Percentiles rank a stretch among this genome's conserved stretches.
phyloP scores from a whole-genome alignment of 1,140 invertebrate genomes.

The Calliopsis andreniformis region DNA sequence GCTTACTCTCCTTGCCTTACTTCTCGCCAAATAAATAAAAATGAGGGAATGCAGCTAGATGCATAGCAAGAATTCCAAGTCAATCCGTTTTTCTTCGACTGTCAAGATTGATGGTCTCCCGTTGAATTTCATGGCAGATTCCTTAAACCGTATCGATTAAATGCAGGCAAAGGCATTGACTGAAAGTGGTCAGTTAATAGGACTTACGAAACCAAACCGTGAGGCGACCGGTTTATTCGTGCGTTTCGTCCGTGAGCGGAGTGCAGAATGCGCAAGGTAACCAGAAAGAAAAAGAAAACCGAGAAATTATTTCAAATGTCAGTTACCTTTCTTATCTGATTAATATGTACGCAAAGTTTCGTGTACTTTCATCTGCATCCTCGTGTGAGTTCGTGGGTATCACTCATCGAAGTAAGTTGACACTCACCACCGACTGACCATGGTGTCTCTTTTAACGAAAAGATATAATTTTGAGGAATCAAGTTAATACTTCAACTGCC shows the following conservation, averaged over 20 bases:
- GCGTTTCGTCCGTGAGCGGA: conserved; percentile 18
- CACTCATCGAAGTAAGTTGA: background rate
- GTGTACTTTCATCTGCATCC: conserved; percentile 25
- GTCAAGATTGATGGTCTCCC: background rate
- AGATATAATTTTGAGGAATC: too few species aligned
- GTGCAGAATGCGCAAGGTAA: conserved; percentile 10
- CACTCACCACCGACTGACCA: background rate
- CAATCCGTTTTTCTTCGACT: background rate
- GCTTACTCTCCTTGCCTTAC: too few species aligned
- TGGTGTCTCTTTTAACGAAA: too few species aligned
- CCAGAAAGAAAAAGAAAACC: conserved; percentile 19
- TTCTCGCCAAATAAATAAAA: too few species aligned
- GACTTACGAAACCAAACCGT: conserved; percentile 32
- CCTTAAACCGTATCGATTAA: conserved; percentile 5
- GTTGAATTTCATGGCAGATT: background rate
- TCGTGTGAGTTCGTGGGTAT: background rate
- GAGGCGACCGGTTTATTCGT: conserved; percentile 24
- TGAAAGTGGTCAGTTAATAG: conserved; percentile 31
- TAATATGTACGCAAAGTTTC: conserved; percentile 28
- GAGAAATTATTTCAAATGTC: conserved; percentile 14
- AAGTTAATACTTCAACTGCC: too few species aligned
- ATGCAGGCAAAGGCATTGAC: conserved; percentile 12
- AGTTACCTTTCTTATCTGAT: conserved; percentile 40
- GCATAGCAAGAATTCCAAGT: background rate
- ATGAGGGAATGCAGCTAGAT: too few species aligned